Conservation (phyloP, 2,113 vertebrate species). For the Laterallus jamaicensis region DNA sequence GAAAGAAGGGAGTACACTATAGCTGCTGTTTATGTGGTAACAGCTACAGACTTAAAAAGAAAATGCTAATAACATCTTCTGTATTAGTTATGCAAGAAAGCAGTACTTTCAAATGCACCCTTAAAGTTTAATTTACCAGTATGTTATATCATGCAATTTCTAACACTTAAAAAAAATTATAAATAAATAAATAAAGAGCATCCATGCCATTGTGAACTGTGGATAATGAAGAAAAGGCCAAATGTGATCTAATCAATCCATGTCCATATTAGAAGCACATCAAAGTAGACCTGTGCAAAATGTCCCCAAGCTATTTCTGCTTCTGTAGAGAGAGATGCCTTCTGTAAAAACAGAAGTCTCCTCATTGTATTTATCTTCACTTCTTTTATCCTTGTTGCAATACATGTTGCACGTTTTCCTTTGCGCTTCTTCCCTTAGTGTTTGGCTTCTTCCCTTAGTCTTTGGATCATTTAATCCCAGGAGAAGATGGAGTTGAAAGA, state of each 20-base stretch:
- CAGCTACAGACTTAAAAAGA: background rate
- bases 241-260: background rate
- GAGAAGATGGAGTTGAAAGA: background rate
- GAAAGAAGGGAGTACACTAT: background rate
- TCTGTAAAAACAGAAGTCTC: background rate
- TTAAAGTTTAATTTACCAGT: constrained; percentile 19
- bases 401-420: background rate
- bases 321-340: background rate
- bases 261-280: background rate
- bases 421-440: background rate
- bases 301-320: background rate
- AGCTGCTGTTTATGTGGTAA: background rate
- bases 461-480: background rate
- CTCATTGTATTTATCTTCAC: background rate
- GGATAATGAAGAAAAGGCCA: background rate
- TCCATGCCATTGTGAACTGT: background rate
- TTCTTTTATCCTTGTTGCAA: background rate
- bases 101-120: background rate
- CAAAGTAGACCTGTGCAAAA: background rate
- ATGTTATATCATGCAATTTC: background rate
- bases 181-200: background rate
- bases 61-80: background rate
- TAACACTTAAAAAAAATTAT: background rate
- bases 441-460: background rate
- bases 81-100: background rate